Base-by-base conservation (phyloP, 2,888 invertebrate species). In the Nysson spinosus region DNA sequence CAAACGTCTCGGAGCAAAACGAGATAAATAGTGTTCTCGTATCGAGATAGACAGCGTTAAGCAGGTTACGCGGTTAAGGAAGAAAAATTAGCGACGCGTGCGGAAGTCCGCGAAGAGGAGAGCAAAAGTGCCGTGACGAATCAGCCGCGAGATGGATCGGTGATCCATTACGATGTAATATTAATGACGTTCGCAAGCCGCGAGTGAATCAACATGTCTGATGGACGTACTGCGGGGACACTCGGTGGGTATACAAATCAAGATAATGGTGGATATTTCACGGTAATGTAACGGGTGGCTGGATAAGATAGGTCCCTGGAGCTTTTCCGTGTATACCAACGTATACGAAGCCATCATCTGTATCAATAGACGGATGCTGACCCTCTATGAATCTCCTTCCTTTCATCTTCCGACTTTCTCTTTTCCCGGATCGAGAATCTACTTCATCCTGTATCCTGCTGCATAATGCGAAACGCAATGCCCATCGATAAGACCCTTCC, bases 241-340 rank as follows among this genome's bases (percentile, higher is more conserved):
- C 39, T 20, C 60, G 64, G 52, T 58, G 46, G 60, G 64, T 63
- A 72, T 77, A 82, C 83, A 85, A 85, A 85, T 85, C 85, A 85
- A 83, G 84, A 81, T 85, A 85, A 85, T 85, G 82, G 83, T 64
- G 75, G 77, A 85, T 84, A 85, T 83, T 84, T 84, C 83, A 84
- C 78, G 76, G 77, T 82, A 83, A 83, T 81, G 82, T 79, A 83
- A 84, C 80, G 80, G 76, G 77, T 81, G 78, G 77, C 77, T 77
- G 82, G 77, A 78, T 82, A 77, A 76, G 75, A 79, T 75, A 74
- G 79, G 69, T 78, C 84, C 80, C 83, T 28, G 6, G 81, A 74
- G 84, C 57, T 61, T 74, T 72, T 65, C n/a, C n/a, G n/a, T n/a
- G n/a, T n/a, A n/a, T n/a, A n/a, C n/a, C n/a, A n/a, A n/a, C 61